Conservation (phyloP, 2,797 vertebrate species). For the Rachycentron canadum region DNA sequence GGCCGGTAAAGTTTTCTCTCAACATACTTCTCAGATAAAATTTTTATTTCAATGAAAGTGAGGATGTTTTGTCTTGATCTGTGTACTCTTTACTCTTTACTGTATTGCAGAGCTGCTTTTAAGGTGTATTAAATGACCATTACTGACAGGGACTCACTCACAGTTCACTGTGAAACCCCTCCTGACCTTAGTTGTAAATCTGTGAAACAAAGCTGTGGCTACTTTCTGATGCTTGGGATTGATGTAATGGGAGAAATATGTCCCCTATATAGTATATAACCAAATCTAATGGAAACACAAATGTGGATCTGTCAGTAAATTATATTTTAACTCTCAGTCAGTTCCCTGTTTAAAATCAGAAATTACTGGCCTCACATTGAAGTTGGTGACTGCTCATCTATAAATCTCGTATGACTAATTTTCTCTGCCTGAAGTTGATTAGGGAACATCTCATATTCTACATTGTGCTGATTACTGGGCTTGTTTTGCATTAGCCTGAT, state of each 20-base stretch:
- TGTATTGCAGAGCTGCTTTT: conserved; percentile 38
- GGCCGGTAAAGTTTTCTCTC: conserved; percentile 99
- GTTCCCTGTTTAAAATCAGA: conserved; percentile 2
- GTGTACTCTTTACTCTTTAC: conserved; percentile 18
- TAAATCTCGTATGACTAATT: conserved; percentile 26
- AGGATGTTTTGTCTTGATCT: conserved; percentile 54
- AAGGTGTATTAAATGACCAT: conserved; percentile 46
- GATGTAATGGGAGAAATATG: conserved; percentile 1
- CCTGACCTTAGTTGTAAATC: conserved; percentile 36
- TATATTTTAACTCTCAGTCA: conserved; percentile 2
- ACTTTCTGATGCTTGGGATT: conserved; percentile 5
- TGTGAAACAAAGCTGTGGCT: conserved; percentile 24
- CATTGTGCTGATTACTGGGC: conserved; percentile 26
- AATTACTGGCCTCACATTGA: not conserved
- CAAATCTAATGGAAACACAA: not conserved
- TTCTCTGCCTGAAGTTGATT: conserved; percentile 37
- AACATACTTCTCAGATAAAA: conserved; percentile 90
- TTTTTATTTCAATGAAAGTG: conserved; percentile 52
- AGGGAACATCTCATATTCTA: conserved; percentile 10
- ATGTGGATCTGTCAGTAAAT: conserved; percentile 14
- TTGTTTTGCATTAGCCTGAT: conserved; percentile 49
- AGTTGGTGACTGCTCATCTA: not conserved
- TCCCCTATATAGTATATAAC: not conserved
- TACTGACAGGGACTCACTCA: conserved; percentile 34
- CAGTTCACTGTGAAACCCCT: conserved; percentile 21